Evolutionary conservation across 2,113 vertebrate species (phyloP).

Genomic region (Nestor notabilis): DNA sequence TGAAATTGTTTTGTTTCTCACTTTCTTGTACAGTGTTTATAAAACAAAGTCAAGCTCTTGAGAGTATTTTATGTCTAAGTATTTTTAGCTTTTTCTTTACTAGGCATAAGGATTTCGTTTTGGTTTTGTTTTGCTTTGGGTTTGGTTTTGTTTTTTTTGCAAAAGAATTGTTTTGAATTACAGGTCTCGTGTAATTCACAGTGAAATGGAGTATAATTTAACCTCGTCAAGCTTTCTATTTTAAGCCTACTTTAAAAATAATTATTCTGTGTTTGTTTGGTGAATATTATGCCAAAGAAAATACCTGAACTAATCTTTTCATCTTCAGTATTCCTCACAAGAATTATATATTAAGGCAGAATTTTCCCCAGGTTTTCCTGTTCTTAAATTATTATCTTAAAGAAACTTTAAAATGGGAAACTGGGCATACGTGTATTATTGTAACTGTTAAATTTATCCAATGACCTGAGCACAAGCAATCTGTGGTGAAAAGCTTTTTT

Average conservation of each 20-base stretch:
- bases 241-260: slow-evolving; percentile 3
- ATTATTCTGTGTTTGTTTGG: neutral
- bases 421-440: neutral
- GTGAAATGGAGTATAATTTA: neutral
- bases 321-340: neutral
- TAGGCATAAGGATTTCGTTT: neutral
- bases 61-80: slow-evolving; percentile 9
- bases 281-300: slow-evolving; percentile 59
- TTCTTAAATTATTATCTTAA: neutral
- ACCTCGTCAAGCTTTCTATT: neutral
- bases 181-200: neutral
- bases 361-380: neutral
- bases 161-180: neutral
- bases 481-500: neutral
- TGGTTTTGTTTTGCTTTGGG: neutral
- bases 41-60: slow-evolving; percentile 18
- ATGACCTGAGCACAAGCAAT: neutral
- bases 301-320: neutral
- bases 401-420: neutral
- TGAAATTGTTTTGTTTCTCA: neutral
- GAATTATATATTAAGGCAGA: neutral
- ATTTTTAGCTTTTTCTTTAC: slow-evolving; percentile 15
- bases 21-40: slow-evolving; percentile 24
- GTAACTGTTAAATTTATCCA: neutral
- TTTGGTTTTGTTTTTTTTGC: neutral